Conservation (phyloP, 1,140 invertebrate species). For the Calephelis virginiensis region DNA sequence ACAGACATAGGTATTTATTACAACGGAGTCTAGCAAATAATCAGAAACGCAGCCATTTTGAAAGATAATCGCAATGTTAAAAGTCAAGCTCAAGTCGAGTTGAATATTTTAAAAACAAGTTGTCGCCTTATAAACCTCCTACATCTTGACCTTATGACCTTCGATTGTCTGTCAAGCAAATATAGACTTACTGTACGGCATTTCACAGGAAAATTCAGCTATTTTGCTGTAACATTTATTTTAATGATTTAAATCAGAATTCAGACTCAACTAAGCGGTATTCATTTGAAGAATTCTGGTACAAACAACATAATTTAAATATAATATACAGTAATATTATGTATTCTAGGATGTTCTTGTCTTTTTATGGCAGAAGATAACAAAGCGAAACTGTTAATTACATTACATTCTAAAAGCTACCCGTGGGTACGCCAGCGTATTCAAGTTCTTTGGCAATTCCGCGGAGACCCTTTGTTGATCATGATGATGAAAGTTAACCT, state of each 20-base stretch:
- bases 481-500: too few species aligned
- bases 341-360: too few species aligned
- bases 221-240: not conserved
- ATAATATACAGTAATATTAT: too few species aligned
- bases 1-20: too few species aligned
- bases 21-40: not conserved
- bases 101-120: slow-evolving; percentile 8
- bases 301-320: not conserved
- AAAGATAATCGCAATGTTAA: not conserved
- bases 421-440: too few species aligned
- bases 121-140: slow-evolving; percentile 12
- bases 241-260: slow-evolving; percentile 8
- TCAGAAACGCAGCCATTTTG: not conserved
- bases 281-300: not conserved
- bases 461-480: too few species aligned
- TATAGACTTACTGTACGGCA: slow-evolving; percentile 4
- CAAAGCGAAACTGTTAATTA: too few species aligned
- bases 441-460: too few species aligned
- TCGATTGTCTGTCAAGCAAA: not conserved
- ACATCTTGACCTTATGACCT: slow-evolving; percentile 10
- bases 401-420: too few species aligned
- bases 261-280: not conserved
- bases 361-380: too few species aligned
- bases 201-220: slow-evolving; percentile 3
- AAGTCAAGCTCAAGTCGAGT: not conserved